Evolutionary conservation across 2,888 invertebrate species (phyloP).

Genomic region (Argyresthia albistria): DNA sequence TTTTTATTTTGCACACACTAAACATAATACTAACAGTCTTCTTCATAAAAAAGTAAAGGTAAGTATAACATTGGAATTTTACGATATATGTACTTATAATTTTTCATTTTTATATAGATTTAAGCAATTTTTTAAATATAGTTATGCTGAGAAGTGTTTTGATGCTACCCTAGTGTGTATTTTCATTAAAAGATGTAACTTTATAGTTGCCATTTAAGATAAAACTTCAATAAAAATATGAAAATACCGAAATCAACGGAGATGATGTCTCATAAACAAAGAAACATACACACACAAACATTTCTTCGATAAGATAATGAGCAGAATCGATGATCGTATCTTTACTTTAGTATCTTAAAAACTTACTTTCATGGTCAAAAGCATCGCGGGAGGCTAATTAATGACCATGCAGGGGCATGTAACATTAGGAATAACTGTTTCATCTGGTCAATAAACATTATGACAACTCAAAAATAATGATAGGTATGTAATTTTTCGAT

Average conservation of each 20-base stretch:
- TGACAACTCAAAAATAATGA: slow-evolving; percentile 29
- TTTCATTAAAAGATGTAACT: no score
- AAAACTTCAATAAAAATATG: not conserved
- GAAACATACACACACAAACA: not conserved
- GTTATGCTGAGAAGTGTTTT: no score
- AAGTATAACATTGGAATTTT: no score
- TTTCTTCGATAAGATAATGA: slow-evolving; percentile 1
- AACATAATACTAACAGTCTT: not conserved
- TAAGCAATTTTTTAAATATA: no score
- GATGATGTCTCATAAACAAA: not conserved
- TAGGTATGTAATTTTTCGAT: not conserved
- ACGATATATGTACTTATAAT: no score
- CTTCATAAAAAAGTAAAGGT: not conserved
- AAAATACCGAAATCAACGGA: no score
- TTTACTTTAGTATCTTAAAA: slow-evolving; percentile 27
- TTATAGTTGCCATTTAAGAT: not conserved
- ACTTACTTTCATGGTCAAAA: slow-evolving; percentile 34
- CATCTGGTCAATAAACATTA: slow-evolving; percentile 37
- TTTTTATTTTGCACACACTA: not conserved
- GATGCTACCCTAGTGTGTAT: no score
- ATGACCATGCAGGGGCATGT: slow-evolving; percentile 45
- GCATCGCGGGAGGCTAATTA: slow-evolving; percentile 52
- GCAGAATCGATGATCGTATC: not conserved
- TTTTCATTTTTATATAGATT: no score
- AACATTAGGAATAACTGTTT: slow-evolving; percentile 44